Evolutionary conservation across 2,888 invertebrate species (phyloP), one percentile per base, ranked within the genome.

Genomic region (Sceliomorpha sp.): DNA sequence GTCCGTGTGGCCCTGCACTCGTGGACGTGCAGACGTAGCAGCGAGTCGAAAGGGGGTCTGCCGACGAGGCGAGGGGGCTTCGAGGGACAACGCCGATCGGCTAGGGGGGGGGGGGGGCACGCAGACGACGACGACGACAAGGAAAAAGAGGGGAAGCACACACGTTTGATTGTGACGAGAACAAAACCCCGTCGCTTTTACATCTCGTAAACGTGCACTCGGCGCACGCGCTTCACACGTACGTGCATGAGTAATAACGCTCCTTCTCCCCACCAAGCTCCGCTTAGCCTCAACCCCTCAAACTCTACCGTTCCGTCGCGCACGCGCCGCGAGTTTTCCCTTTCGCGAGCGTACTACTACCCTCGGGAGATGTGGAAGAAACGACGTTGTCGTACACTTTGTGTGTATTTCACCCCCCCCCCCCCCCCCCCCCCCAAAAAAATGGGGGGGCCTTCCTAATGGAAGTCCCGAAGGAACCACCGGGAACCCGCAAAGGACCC

Each of bases 271-370:
- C 36, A 29, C 36, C 17, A 20, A 1, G 15, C 6, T 14, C 36
- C 37, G 24, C 12, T 31, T 31, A 24, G 34, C 32, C 62, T 40
- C 58, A 50, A 55, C 42, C 48, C 34, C 14, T 26, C 47, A 37
- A 58, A 12, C 40, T 14, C 47, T 51, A n/a, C n/a, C n/a, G n/a
- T n/a, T n/a, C n/a, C 27, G 26, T 12, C 34, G 74, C 76, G 74
- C 76, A 74, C 76, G 74, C 72, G 76, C 70, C 69, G 37, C 55
- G 39, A 56, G 53, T 62, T 59, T 74, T 70, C 71, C 74, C 56
- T 75, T 70, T 70, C 63, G 75, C 62, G 72, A 45, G 62, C 45
- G 40, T 47, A 34, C 8, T 29, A 72, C 50, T 48, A 36, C 69
- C 63, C 58, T 66, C 62, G 68, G 58, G 68, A 34, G 47, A 29